A percentile compares a stretch with the other conserved stretches of the same genome.
Evolutionary conservation across 2,888 invertebrate genomes (phyloP).

Genomic region (Spatulosminthurus flaviceps): DNA sequence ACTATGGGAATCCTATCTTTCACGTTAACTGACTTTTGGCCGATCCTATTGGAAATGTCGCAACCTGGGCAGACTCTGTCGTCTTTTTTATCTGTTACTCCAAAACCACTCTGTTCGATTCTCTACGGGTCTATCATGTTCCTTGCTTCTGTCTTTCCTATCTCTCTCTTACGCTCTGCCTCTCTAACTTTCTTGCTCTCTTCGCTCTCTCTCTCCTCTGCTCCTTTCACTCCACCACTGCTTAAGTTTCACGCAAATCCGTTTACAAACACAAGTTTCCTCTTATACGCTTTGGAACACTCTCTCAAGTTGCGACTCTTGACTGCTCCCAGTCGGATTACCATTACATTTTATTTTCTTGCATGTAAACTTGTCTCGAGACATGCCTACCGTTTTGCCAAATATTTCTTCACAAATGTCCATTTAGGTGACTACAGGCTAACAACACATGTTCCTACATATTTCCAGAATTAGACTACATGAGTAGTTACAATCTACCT

Average conservation of each 20-base stretch:
- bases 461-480: conserved; percentile 47
- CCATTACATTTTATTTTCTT: conserved; percentile 49
- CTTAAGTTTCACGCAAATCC: conserved; percentile 40
- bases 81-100: conserved; percentile 40
- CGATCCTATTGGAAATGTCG: conserved; percentile 53
- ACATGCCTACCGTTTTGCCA: conserved; percentile 43
- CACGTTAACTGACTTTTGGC: conserved; percentile 55
- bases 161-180: conserved; percentile 25
- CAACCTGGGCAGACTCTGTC: conserved; percentile 48
- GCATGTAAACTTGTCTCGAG: conserved; percentile 42
- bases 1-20: conserved; percentile 51
- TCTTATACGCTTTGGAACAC: conserved; percentile 37
- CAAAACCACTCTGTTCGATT: conserved; percentile 30
- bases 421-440: conserved; percentile 44
- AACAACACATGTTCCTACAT: conserved; percentile 46
- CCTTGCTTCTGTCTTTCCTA: conserved; percentile 9
- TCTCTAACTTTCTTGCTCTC: conserved; percentile 15
- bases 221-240: background rate
- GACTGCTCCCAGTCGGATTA: conserved; percentile 49
- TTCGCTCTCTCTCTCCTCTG: background rate
- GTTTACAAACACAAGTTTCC: conserved; percentile 50
- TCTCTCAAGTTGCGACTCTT: conserved; percentile 41
- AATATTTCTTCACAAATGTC: conserved; percentile 45
- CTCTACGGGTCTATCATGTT: conserved; percentile 46
- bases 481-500: conserved; percentile 5